Evolutionary conservation across 1,140 invertebrate genomes (phyloP).

Genomic region (Sycobia sp.): DNA sequence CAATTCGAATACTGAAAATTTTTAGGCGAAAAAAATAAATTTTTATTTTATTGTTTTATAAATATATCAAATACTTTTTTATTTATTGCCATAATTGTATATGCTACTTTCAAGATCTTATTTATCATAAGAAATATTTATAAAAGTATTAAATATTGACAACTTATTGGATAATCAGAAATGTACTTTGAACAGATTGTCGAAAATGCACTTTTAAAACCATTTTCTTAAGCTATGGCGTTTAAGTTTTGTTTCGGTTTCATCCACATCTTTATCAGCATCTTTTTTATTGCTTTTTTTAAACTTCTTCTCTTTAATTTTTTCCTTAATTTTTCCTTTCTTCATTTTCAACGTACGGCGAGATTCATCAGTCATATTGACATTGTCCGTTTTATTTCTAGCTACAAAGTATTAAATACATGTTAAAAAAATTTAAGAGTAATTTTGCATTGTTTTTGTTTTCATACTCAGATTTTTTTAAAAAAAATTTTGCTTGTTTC

Average conservation of each 20-base stretch:
- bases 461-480: background rate
- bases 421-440: background rate
- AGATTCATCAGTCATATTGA: conserved; percentile 41
- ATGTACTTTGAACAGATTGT: background rate
- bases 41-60: conserved; percentile 6
- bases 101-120: conserved; percentile 30
- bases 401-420: conserved; percentile 42
- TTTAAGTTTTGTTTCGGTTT: conserved; percentile 56
- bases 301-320: conserved; percentile 51
- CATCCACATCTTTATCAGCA: conserved; percentile 59
- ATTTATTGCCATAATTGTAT: conserved; percentile 19
- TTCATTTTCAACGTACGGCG: conserved; percentile 44
- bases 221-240: conserved; percentile 56
- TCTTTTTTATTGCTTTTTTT: conserved; percentile 56
- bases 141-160: conserved; percentile 47
- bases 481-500: background rate
- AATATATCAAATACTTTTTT: conserved; percentile 26
- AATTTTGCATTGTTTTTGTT: background rate
- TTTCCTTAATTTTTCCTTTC: conserved; percentile 53
- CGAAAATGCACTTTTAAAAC: conserved; percentile 49
- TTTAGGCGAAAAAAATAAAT: conserved; percentile 32
- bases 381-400: conserved; percentile 48
- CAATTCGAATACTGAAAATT: conserved; percentile 51
- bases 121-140: conserved; percentile 41
- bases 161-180: conserved; percentile 25